A percentile compares a stretch with the other conserved stretches of the same genome.
Conservation (phyloP, 92 coral and sea anemone genomes). For the Metridium senile region DNA sequence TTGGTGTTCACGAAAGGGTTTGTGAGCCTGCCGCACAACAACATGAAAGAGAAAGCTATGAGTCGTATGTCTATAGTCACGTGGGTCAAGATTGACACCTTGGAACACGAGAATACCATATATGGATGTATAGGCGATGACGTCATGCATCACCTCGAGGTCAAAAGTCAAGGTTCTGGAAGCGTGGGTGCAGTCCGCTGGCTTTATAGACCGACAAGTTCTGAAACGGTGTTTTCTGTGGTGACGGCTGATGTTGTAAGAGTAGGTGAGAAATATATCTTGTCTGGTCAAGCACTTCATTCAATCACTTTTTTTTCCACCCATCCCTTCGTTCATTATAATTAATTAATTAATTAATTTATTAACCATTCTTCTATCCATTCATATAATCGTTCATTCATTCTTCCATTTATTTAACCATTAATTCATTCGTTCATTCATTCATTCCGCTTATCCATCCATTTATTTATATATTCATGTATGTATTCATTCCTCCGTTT, state of each 20-base stretch:
- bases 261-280: slow-evolving; percentile 43
- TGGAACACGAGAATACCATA: slow-evolving; percentile 46
- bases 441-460: background rate
- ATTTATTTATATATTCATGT: background rate
- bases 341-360: too few relatives aligned
- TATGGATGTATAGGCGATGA: slow-evolving; percentile 55
- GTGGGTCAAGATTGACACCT: slow-evolving; percentile 44
- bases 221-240: slow-evolving; percentile 32
- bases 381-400: background rate
- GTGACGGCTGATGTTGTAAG: slow-evolving; percentile 44
- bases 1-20: slow-evolving; percentile 23
- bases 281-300: background rate
- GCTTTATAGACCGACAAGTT: slow-evolving; percentile 24
- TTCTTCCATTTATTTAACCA: background rate
- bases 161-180: slow-evolving; percentile 10
- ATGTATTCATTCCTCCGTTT: background rate
- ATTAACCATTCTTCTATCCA: background rate
- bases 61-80: slow-evolving; percentile 34
- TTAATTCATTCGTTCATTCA: background rate
- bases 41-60: slow-evolving; percentile 25
- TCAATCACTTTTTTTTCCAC: background rate
- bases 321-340: background rate
- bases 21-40: slow-evolving; percentile 7
- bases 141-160: slow-evolving; percentile 49
- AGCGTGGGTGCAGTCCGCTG: slow-evolving; percentile 46